Evolutionary conservation across 64 coral and sea anemone species (phyloP), one percentile per base, ranked within the genome.

Genomic region (Orbicella faveolata): DNA sequence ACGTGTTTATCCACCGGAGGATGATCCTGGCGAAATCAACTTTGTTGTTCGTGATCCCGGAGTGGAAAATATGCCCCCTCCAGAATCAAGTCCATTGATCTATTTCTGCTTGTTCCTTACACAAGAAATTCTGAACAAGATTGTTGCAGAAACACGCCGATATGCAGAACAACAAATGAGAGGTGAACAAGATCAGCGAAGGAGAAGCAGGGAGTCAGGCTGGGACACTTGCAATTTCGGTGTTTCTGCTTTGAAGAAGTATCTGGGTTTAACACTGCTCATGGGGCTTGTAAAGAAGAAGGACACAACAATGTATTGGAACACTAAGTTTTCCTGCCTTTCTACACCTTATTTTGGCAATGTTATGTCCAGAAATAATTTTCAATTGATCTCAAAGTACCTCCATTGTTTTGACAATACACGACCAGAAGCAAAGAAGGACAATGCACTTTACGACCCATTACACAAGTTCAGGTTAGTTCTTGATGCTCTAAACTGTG

Each of bases 381-480:
- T 88, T 62, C 86, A 88, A 41, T 88, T 88, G 86, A 88, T 88
- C 48, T 59, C n/a, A 54, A 88, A 88, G 34, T 76, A 57, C 75
- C 73, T 88, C 75, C 86, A 88, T 88, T 75, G 70, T 11, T 76
- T 73, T 88, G 86, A 76, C 75, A 88, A 34, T 62, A 88, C 25
- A 75, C 5, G 35, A 75, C 86, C 86, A n/a, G n/a, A n/a, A n/a
- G n/a, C n/a, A n/a, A n/a, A n/a, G n/a, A n/a, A n/a, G 53, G 86
- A 88, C 86, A 75, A 73, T 76, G 86, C 84, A 74, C 52, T 88
- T 53, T 76, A 88, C 61, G 86, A 88, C 57, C 86, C 86, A 73
- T 75, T 88, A 76, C 75, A 75, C 86, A 88, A 61, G 73, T 88
- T 88, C 51, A 88, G 86, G 75, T 75, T 88, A 75, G 73, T 88